phyloP scores from a whole-genome alignment of 2,113 vertebrate genomes.

The Saimiri boliviensis region DNA sequence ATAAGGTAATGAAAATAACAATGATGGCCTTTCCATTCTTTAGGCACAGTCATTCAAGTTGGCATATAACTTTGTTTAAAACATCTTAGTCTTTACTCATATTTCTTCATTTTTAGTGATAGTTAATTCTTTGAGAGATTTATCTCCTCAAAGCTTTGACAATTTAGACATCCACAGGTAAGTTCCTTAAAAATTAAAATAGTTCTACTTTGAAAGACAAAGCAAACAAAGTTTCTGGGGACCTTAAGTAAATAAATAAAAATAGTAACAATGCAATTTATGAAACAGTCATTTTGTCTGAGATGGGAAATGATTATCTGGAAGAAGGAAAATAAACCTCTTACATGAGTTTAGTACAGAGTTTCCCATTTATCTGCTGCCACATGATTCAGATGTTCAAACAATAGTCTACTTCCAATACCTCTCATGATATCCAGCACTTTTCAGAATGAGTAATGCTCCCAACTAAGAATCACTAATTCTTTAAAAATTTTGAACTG shows the following conservation, averaged over 20 bases:
- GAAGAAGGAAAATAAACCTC: constrained; percentile 15
- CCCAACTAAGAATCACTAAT: background rate
- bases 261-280: constrained; percentile 47
- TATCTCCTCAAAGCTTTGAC: background rate
- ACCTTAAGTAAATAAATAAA: background rate
- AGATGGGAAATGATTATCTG: constrained; percentile 16
- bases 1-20: constrained; percentile 38
- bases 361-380: background rate
- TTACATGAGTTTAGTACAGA: background rate
- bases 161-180: background rate
- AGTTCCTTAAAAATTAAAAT: background rate
- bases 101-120: background rate
- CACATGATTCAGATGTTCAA: background rate
- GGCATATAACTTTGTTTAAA: constrained; percentile 23
- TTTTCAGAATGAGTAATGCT: background rate
- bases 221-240: background rate
- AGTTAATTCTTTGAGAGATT: constrained; percentile 22
- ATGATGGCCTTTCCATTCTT: constrained; percentile 19
- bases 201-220: background rate
- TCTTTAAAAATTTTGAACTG: constrained; percentile 36
- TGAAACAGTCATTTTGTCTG: constrained; percentile 42
- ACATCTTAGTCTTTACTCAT: background rate
- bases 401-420: background rate
- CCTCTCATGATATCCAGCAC: background rate
- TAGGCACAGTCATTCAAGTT: background rate